Conservation (phyloP, 2,113 vertebrate genomes). For the Sigmodon hispidus region DNA sequence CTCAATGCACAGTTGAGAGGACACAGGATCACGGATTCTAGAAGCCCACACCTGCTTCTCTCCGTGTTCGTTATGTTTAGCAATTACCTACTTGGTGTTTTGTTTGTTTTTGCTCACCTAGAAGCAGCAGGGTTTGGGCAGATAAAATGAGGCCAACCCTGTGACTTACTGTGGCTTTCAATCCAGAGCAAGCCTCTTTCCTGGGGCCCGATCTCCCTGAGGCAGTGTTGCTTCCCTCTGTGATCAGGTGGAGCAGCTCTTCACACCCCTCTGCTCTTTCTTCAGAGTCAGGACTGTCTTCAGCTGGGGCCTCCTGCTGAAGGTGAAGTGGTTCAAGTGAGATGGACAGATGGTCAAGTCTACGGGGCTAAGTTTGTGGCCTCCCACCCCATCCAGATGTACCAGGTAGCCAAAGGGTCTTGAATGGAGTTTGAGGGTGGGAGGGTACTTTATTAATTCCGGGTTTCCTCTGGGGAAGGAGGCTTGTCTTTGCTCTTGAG, state of each 20-base stretch:
- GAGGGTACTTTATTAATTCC: not conserved
- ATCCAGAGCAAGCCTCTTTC: not conserved
- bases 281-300: constrained; percentile 94
- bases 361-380: constrained; percentile 97
- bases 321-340: constrained; percentile 95
- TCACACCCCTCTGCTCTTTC: constrained; percentile 32
- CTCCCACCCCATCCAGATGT: constrained; percentile 97
- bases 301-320: constrained; percentile 92
- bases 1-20: not conserved
- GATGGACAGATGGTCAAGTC: constrained; percentile 96
- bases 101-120: not conserved
- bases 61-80: not conserved
- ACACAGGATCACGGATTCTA: not conserved
- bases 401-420: constrained; percentile 89
- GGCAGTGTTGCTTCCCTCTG: not conserved
- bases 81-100: not conserved
- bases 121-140: not conserved
- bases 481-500: constrained; percentile 21
- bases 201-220: not conserved
- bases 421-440: not conserved
- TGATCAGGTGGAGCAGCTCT: not conserved
- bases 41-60: not conserved
- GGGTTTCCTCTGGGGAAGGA: not conserved
- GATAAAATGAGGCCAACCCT: not conserved
- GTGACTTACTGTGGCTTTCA: not conserved